These are phyloP conservation scores for Pollenia griseotomentosa DNA, from an alignment of 2,888 invertebrate species.

Conservation along the genomic window DNA sequence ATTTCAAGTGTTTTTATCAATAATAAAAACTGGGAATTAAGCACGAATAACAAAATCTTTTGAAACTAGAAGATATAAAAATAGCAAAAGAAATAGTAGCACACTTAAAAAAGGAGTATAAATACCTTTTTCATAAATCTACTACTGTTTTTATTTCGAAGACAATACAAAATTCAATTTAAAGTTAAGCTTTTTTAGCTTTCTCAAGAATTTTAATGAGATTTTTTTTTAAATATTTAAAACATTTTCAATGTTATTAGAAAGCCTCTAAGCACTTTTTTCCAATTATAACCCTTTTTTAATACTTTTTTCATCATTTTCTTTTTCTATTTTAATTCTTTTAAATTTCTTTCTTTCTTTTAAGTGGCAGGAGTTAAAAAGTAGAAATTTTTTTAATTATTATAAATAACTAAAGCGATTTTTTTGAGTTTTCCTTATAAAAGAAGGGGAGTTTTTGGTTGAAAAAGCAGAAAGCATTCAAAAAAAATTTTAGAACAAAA, in stretches of 20 bases:
- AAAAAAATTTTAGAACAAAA: not conserved
- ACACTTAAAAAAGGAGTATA: no score
- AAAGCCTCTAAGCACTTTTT: not conserved
- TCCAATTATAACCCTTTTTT: not conserved
- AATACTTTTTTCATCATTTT: not conserved
- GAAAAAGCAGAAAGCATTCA: slow-evolving; percentile 29
- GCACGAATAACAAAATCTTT: no score
- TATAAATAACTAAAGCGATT: slow-evolving; percentile 35
- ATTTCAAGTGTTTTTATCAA: no score
- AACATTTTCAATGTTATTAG: not conserved
- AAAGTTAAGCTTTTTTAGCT: no score
- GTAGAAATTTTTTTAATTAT: slow-evolving; percentile 59
- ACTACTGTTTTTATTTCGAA: no score
- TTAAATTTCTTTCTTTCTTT: not conserved
- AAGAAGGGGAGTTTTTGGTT: not conserved
- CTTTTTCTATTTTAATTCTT: not conserved
- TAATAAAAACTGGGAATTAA: no score
- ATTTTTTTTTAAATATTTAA: not conserved
- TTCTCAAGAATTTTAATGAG: not conserved
- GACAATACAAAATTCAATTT: no score
- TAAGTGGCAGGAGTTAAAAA: slow-evolving; percentile 18
- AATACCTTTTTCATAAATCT: no score
- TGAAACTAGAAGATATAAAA: no score
- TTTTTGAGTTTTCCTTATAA: not conserved
- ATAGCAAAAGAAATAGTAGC: no score